A percentile compares a stretch with the other conserved stretches of the same genome.
Conservation (phyloP, 2,113 vertebrate species). For the Gasterosteus aculeatus region DNA sequence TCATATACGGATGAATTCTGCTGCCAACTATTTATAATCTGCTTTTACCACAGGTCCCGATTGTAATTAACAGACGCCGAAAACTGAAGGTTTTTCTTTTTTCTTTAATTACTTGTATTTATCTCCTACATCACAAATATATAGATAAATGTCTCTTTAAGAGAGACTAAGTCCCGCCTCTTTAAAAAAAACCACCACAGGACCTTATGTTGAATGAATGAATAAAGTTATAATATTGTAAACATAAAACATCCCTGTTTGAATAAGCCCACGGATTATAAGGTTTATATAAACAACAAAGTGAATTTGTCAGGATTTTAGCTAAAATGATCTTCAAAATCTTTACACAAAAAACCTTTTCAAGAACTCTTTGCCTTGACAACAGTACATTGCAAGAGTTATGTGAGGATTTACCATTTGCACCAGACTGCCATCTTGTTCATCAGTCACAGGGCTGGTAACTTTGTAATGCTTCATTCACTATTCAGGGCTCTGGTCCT, state of each 20-base stretch:
- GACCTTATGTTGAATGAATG: background rate
- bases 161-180: background rate
- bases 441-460: background rate
- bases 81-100: too few relatives aligned
- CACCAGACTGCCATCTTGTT: background rate
- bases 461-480: conserved; percentile 9
- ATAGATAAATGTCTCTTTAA: background rate
- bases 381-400: background rate
- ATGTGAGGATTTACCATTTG: background rate
- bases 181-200: background rate
- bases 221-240: background rate
- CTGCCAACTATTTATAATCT: background rate
- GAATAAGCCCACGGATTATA: background rate
- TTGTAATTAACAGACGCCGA: background rate
- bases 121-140: too few relatives aligned
- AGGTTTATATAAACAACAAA: background rate
- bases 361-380: background rate
- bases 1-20: background rate
- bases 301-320: background rate
- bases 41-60: background rate
- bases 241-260: background rate
- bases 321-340: background rate
- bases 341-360: too few relatives aligned
- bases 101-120: too few relatives aligned
- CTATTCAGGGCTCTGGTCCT: background rate